Evolutionary conservation across 2,888 invertebrate species (phyloP), one percentile per base, ranked within the genome.

Genomic region (Leucania comma): DNA sequence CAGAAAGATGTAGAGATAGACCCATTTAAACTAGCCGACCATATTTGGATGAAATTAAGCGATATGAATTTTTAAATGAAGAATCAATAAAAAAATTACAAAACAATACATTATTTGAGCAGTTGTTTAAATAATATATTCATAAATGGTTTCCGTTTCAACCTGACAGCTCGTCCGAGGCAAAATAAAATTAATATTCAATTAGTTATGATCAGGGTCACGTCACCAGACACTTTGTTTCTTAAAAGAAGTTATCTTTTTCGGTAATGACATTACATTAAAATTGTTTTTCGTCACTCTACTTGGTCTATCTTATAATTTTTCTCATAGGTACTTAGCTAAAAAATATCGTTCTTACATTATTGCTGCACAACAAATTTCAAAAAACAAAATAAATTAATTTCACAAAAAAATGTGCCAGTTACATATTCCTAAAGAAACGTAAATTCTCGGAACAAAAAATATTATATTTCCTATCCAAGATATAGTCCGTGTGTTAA

Each of bases 81-180:
- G 2, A 0, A 35, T 8, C n/a, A 24, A 50, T 54, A 35, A 48
- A 50, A 51, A 51, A 22, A 53, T 42, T 0, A 17, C 17, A 46
- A 50, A 78, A 46, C 26, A 61, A 61, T 48, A 50, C 20, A 51
- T 51, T 9, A 66, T 58, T n/a, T 62, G 12, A 74, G 17, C 75
- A 79, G 38, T 66, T 64, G 69, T 78, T 63, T 38, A 79, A 74
- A 69, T 75, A 69, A 69, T 75, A 69, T 9, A 63, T 66, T 67
- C 17, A 59, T 60, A 29, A 26, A 70, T 46, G 22, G 65, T 63
- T 69, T 79, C 62, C 54, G 54, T 75, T 66, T 59, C 24, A 56
- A 48, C 22, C 2, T 63, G 80, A 63, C 75, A 65, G 32, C 48
- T 69, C 56, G 62, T 70, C 56, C 70, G 65, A 70, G 48, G 48